Evolutionary conservation across 2,797 vertebrate species (phyloP).

Genomic region (Phrynocephalus vlangalii): DNA sequence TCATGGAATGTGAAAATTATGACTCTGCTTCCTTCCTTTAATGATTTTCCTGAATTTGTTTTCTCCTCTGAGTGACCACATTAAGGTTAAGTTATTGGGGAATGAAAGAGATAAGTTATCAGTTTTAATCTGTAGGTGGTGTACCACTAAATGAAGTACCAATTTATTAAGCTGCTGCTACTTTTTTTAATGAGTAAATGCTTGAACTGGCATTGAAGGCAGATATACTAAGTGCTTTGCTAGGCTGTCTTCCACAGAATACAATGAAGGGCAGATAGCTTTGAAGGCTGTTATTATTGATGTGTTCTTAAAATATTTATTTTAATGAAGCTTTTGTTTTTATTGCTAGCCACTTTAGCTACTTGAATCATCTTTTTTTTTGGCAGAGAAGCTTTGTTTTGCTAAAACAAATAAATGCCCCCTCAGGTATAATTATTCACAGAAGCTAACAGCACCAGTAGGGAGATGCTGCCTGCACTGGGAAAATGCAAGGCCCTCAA

Average conservation of each 20-base stretch:
- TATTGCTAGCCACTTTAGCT: no score
- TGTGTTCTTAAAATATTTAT: no score
- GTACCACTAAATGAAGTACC: slow-evolving; percentile 21
- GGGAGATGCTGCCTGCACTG: no score
- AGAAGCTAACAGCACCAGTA: no score
- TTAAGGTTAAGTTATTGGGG: not conserved
- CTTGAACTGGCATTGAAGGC: not conserved
- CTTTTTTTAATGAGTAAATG: slow-evolving; percentile 33
- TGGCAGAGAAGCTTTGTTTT: no score
- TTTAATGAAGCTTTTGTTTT: no score
- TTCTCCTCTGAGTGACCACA: slow-evolving; percentile 3
- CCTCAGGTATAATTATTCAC: no score
- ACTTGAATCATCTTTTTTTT: no score
- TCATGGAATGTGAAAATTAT: slow-evolving; percentile 22
- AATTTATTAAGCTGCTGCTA: slow-evolving; percentile 37
- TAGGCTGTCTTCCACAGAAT: not conserved
- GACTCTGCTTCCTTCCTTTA: slow-evolving; percentile 1
- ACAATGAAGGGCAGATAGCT: not conserved
- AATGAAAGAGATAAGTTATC: fast-evolving
- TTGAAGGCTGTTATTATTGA: not conserved
- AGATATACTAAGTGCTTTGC: not conserved
- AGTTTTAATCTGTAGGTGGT: slow-evolving; percentile 24
- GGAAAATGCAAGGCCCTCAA: no score
- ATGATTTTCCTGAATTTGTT: slow-evolving; percentile 9
- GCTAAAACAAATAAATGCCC: no score